These are phyloP conservation scores for Philonicus albiceps DNA, from an alignment of 2,888 invertebrate genomes.

Conservation along the genomic window DNA sequence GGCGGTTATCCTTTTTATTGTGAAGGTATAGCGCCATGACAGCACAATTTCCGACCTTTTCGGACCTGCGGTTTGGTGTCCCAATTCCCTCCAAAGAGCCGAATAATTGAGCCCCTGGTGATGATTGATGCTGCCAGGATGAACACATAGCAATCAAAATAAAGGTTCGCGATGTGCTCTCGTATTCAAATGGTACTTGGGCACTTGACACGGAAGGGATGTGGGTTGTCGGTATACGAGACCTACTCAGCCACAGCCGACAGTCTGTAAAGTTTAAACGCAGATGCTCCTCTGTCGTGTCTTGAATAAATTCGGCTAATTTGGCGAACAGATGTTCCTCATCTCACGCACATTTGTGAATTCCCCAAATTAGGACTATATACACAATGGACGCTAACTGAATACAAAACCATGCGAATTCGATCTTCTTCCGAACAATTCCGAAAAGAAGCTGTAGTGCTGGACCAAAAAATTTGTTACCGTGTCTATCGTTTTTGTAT, in stretches of 20 bases:
- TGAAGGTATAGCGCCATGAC: background rate
- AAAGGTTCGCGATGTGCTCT: background rate
- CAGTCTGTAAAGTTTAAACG: conserved; percentile 27
- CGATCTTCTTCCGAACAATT: background rate
- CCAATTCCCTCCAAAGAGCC: background rate
- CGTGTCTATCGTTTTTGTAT: background rate
- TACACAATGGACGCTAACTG: conserved; percentile 8
- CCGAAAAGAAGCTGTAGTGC: background rate
- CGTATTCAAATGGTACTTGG: background rate
- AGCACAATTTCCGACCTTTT: background rate
- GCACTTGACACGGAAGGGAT: background rate
- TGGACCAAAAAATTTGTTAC: background rate
- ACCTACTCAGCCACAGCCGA: background rate
- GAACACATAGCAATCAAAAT: background rate
- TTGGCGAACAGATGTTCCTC: background rate
- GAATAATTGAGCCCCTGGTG: conserved; percentile 4
- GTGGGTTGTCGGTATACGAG: background rate
- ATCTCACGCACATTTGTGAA: conserved; percentile 22
- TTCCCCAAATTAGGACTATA: conserved; percentile 20
- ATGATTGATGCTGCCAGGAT: background rate
- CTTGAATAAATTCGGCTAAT: conserved; percentile 24
- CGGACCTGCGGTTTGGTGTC: background rate
- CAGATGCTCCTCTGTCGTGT: conserved; percentile 25
- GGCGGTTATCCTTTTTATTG: background rate
- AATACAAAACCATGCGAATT: background rate